Percentiles rank a stretch among this genome's conserved stretches.
Conservation (phyloP, 2,113 vertebrate species). For the Sylvietta virens region DNA sequence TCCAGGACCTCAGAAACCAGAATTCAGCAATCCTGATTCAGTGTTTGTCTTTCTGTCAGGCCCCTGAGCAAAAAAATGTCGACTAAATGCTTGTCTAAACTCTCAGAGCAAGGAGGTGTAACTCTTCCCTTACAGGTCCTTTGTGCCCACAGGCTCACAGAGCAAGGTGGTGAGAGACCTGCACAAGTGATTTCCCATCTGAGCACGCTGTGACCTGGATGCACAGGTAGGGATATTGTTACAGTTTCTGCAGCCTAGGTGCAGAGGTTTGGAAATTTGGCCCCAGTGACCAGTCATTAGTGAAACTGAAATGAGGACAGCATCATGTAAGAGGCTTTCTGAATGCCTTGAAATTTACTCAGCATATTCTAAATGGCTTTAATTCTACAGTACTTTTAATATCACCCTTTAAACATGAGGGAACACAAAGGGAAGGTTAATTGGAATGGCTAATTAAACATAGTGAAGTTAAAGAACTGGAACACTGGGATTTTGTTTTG, state of each 20-base stretch:
- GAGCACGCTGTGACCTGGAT: neutral
- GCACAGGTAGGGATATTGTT: neutral
- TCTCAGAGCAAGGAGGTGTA: neutral
- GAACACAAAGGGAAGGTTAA: constrained; percentile 67
- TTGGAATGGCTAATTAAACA: constrained; percentile 70
- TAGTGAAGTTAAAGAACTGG: constrained; percentile 60
- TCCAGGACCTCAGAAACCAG: neutral
- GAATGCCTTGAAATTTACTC: constrained; percentile 40
- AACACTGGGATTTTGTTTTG: constrained; percentile 54
- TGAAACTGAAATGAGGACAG: constrained; percentile 37
- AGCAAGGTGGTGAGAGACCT: neutral
- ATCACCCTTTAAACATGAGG: constrained; percentile 66
- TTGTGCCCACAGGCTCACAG: neutral
- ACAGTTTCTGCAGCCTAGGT: constrained; percentile 31
- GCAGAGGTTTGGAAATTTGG: constrained; percentile 24
- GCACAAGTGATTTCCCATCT: constrained; percentile 12
- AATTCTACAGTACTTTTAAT: constrained; percentile 47
- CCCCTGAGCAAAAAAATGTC: neutral
- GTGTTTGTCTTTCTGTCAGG: neutral
- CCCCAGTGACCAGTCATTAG: constrained; percentile 8
- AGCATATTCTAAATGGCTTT: constrained; percentile 52
- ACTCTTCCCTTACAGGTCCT: neutral
- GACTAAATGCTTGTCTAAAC: neutral
- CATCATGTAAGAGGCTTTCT: neutral
- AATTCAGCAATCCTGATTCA: neutral